phyloP scores from a whole-genome alignment of 2,113 vertebrate species.

The Larimichthys polyactis region DNA sequence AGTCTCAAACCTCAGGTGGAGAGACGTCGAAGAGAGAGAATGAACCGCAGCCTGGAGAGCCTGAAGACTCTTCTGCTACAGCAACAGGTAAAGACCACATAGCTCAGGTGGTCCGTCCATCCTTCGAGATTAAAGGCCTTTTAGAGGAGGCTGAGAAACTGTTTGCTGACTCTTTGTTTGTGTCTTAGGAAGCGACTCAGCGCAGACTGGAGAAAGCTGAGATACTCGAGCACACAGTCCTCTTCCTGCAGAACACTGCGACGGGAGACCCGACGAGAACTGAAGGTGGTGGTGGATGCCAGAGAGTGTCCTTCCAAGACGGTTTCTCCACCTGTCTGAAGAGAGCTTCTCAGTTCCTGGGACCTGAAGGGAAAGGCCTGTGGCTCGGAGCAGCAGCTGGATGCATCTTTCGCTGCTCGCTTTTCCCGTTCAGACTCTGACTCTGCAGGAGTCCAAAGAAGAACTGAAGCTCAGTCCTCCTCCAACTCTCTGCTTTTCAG shows the following conservation, averaged over 20 bases:
- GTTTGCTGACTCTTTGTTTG: constrained; percentile 1
- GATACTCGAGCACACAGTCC: constrained; percentile 87
- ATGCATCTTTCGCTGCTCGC: constrained; percentile 22
- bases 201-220: constrained; percentile 90
- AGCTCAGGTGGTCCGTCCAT: background rate
- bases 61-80: constrained; percentile 83
- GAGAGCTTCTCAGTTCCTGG: constrained; percentile 74
- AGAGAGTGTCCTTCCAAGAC: constrained; percentile 62
- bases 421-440: constrained; percentile 10
- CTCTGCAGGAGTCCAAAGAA: background rate
- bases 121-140: fast-evolving
- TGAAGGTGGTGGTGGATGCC: background rate
- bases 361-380: constrained; percentile 54
- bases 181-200: constrained; percentile 61
- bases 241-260: constrained; percentile 68
- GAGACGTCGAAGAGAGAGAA: constrained; percentile 87
- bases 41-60: constrained; percentile 88
- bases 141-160: fast-evolving
- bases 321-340: constrained; percentile 80
- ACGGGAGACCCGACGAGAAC: background rate
- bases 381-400: constrained; percentile 48
- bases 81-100: constrained; percentile 78
- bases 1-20: constrained; percentile 89
- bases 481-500: constrained; percentile 17
- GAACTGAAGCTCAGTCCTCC: background rate